phyloP scores from a whole-genome alignment of 2,888 invertebrate species.

The Apodemia duryi region DNA sequence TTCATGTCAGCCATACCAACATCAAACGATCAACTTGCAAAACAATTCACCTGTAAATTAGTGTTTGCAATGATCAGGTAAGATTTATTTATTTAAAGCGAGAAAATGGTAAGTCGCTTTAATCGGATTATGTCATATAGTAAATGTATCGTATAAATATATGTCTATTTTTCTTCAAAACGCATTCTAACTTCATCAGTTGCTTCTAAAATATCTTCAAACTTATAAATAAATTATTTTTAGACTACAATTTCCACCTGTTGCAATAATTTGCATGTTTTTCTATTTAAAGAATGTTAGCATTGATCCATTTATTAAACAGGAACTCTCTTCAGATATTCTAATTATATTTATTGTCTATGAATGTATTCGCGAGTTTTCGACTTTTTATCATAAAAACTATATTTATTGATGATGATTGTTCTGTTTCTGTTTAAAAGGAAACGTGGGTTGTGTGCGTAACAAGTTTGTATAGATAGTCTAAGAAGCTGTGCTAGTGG shows the following conservation, averaged over 20 bases:
- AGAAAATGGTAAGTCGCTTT: not conserved
- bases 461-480: not conserved
- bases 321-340: not conserved
- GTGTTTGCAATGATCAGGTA: slow-evolving; percentile 3
- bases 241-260: not conserved
- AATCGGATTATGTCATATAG: not conserved
- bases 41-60: not conserved
- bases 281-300: not conserved
- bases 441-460: not conserved
- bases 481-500: too few relatives aligned
- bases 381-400: not conserved
- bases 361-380: not conserved
- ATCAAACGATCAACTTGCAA: slow-evolving; percentile 10
- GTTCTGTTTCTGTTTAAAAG: not conserved
- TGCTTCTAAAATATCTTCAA: not conserved
- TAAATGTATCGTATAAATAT: not conserved
- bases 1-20: slow-evolving; percentile 4
- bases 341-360: not conserved
- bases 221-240: not conserved
- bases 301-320: not conserved
- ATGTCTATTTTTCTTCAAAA: not conserved
- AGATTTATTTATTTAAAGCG: not conserved
- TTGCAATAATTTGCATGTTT: not conserved
- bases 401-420: slow-evolving; percentile 5
- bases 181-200: not conserved